These are phyloP conservation scores for Periplaneta americana DNA, from an alignment of 1,140 invertebrate species.

Conservation along the genomic window DNA sequence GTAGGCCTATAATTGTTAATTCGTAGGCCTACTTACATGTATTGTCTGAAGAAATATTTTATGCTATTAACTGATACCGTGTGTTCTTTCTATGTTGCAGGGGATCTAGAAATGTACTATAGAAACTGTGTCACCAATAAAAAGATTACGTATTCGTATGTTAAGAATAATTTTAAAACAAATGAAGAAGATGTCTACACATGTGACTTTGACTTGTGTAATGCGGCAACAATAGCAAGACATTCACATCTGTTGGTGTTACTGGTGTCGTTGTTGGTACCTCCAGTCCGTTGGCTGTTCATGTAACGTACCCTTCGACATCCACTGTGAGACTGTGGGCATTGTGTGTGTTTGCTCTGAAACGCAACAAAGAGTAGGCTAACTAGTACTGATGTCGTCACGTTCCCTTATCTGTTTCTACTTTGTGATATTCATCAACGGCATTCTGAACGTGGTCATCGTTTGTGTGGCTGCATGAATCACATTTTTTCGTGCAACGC, in stretches of 20 bases:
- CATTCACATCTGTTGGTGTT: background rate
- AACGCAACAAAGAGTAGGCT: background rate
- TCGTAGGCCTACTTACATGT: background rate
- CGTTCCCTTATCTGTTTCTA: background rate
- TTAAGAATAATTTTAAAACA: background rate
- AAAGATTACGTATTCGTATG: background rate
- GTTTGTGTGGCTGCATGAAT: too few species aligned
- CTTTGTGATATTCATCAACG: background rate
- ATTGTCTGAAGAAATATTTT: too few species aligned
- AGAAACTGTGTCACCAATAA: background rate
- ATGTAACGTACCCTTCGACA: background rate
- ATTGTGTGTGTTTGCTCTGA: background rate
- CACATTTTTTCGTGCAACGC: too few species aligned
- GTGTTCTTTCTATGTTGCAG: background rate
- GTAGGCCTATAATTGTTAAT: background rate
- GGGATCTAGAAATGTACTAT: conserved; percentile 1
- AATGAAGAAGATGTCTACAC: conserved; percentile 7
- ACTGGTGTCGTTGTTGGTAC: background rate
- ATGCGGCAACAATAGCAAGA: background rate
- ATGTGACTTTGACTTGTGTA: conserved; percentile 2
- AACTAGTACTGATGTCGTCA: background rate
- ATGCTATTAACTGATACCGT: too few species aligned
- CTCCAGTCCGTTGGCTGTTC: background rate
- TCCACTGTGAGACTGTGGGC: background rate
- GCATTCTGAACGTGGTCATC: background rate